A percentile compares a stretch with the other conserved stretches of the same genome.
Evolutionary conservation across 2,113 vertebrate species (phyloP).

Genomic region (Brachyhypopomus occidentalis): DNA sequence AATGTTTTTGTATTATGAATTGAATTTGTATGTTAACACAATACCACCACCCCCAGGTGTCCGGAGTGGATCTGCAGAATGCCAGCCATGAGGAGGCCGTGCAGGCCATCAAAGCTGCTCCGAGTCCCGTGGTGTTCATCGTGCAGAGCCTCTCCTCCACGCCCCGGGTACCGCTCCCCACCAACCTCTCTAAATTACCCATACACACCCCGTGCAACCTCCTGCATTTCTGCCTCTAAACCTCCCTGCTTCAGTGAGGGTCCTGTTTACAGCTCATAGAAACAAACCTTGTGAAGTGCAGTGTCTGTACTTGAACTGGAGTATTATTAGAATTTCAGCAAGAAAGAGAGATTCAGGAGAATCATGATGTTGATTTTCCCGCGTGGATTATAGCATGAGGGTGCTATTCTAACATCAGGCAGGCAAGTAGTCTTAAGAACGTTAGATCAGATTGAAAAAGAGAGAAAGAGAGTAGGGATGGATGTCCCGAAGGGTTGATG

Average conservation of each 20-base stretch:
- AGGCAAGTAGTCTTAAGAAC: no score
- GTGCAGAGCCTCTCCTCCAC: slow-evolving; percentile 86
- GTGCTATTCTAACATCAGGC: no score
- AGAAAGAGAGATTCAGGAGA: no score
- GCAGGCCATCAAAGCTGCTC: slow-evolving; percentile 84
- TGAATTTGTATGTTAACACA: not conserved
- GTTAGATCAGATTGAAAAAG: no score
- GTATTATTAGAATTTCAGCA: not conserved
- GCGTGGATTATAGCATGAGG: no score
- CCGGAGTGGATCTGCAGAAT: slow-evolving; percentile 83
- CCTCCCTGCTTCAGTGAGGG: not conserved
- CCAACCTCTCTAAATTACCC: slow-evolving; percentile 8
- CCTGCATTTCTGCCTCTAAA: no score
- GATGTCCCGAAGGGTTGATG: no score
- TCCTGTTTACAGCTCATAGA: slow-evolving; percentile 5
- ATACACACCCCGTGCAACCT: not conserved
- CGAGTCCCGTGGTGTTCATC: slow-evolving; percentile 87
- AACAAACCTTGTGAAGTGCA: not conserved
- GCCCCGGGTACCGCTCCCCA: slow-evolving; percentile 79
- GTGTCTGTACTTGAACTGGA: not conserved
- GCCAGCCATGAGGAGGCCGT: slow-evolving; percentile 92
- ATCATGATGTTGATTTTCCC: no score
- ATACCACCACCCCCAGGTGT: slow-evolving; percentile 75
- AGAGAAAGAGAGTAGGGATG: no score
- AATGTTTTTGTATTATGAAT: no score